A percentile compares a stretch with the other conserved stretches of the same genome.
Conservation (phyloP, 2,797 vertebrate species). For the Coregonus suidteri region DNA sequence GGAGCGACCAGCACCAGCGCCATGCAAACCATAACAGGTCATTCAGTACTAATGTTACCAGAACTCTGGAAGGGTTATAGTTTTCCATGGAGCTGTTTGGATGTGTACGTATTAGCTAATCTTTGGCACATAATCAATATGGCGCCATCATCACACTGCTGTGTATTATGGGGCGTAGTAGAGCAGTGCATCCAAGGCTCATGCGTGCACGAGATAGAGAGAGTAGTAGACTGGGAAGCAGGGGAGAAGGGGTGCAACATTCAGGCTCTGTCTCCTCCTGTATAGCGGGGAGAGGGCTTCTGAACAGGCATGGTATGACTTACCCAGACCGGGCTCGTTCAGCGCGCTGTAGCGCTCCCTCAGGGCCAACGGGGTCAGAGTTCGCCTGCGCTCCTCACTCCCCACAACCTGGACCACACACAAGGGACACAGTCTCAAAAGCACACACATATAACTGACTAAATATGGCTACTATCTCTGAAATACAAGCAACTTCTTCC, state of each 20-base stretch:
- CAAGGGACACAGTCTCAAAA: conserved; percentile 7
- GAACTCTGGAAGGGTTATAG: conserved; percentile 40
- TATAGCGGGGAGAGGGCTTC: conserved; percentile 47
- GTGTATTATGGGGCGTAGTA: conserved; percentile 48
- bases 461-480: no score
- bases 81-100: conserved; percentile 57
- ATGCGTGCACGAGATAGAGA: conserved; percentile 59
- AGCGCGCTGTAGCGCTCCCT: conserved; percentile 90
- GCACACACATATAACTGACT: neutral
- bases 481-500: no score
- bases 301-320: conserved; percentile 49
- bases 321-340: conserved; percentile 87
- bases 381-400: conserved; percentile 88
- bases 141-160: conserved; percentile 53
- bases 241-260: conserved; percentile 49
- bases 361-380: conserved; percentile 88
- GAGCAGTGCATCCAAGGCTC: conserved; percentile 75
- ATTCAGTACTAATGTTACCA: conserved; percentile 61
- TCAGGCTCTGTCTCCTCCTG: conserved; percentile 14
- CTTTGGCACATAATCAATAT: conserved; percentile 48
- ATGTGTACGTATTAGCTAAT: conserved; percentile 21
- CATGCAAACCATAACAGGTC: conserved; percentile 70
- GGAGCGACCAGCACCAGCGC: conserved; percentile 72
- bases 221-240: conserved; percentile 28
- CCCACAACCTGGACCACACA: conserved; percentile 75